Evolutionary conservation across 2,888 invertebrate genomes (phyloP), one percentile per base, ranked within the genome.

Genomic region (Acleris holmiana): DNA sequence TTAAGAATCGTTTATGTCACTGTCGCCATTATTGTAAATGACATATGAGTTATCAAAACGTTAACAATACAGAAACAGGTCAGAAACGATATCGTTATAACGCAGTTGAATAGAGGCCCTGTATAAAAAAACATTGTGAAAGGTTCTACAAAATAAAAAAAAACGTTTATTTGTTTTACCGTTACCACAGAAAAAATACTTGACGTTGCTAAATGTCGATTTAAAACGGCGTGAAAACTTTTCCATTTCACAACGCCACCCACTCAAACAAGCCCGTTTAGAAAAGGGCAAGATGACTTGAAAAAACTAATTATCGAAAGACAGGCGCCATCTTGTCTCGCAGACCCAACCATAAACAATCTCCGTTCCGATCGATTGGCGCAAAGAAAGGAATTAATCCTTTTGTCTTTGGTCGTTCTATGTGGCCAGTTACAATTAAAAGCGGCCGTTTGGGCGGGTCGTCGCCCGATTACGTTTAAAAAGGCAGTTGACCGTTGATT

Each of bases 401-500:
- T 57, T 64, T 64, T 64, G 63, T 64, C 58, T 64, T 48, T 53
- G 58, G 53, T 58, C 63, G 53, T 29, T 64, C 53, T 64, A 53
- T 58, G 63, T 64, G 58, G 58, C 57, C 63, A 63, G 51, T 53
- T 46, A 40, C 48, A 48, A 56, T 41, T 47, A 64, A 53, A 63
- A 64, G n/a, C 29, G 21, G 58, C 53, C 40, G 57, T 51, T 53
- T 53, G 58, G 47, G 51, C 57, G 63, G 57, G 50, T 57, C 62
- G 62, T 57, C 35, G 62, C 29, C 62, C 63, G 57, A 63, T 63
- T 63, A 58, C 53, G 53, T 40, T 63, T 64, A 51, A 64, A 56
- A 61, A 64, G 19, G 58, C 48, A 47, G 61, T 55, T 55, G 47
- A 64, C 58, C 58, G 63, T 53, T 58, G 51, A 58, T 63, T 63